These are phyloP conservation scores for Crotalus viridis DNA, from an alignment of 2,113 vertebrate species.

Conservation along the genomic window DNA sequence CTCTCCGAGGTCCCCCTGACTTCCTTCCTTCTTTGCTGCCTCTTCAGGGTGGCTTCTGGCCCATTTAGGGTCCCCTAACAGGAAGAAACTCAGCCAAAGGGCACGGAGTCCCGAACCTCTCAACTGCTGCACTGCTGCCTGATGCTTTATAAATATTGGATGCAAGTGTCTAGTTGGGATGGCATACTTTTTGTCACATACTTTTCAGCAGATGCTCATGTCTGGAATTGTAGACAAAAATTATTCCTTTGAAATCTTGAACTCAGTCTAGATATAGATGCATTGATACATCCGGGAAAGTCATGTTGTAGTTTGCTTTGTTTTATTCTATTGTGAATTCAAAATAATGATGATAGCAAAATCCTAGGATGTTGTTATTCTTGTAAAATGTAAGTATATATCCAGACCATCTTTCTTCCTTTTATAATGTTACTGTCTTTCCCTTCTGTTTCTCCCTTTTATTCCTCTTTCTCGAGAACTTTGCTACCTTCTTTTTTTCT, in stretches of 20 bases:
- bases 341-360: background rate
- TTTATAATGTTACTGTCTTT: background rate
- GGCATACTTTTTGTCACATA: background rate
- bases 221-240: background rate
- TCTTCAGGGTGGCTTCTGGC: no score
- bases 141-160: background rate
- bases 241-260: background rate
- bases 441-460: background rate
- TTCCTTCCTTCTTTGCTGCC: no score
- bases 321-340: background rate
- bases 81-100: no score
- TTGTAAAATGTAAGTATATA: background rate
- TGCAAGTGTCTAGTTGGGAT: background rate
- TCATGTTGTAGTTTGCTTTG: background rate
- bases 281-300: background rate
- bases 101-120: no score
- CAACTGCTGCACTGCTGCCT: no score
- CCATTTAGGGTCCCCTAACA: no score
- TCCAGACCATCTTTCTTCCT: background rate
- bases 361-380: background rate
- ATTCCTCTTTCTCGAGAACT: background rate
- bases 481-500: no score
- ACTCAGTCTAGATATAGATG: background rate
- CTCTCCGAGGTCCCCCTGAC: no score
- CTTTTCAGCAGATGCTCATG: background rate